Evolutionary conservation across 2,797 vertebrate genomes (phyloP).

Genomic region (Rhincodon typus): DNA sequence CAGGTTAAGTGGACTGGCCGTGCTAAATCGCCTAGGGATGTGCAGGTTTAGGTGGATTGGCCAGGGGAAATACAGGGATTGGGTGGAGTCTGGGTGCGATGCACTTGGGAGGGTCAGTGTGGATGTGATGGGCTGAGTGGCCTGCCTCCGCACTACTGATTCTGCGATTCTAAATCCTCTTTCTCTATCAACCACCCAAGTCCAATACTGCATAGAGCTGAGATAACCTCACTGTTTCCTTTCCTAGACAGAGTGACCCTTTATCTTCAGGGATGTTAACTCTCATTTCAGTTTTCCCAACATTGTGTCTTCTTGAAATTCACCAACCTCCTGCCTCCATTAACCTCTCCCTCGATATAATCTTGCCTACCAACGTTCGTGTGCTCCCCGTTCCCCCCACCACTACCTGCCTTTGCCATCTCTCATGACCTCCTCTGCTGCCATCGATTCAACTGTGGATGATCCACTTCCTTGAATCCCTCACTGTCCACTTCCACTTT

Average conservation of each 20-base stretch:
- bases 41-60: too few species aligned
- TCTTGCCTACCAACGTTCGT: background rate
- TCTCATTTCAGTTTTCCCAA: background rate
- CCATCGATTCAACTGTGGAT: background rate
- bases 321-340: background rate
- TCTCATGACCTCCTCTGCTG: background rate
- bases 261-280: background rate
- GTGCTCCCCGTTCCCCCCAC: too few species aligned
- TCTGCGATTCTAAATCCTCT: background rate
- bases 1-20: too few species aligned
- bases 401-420: background rate
- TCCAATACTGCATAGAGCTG: too few species aligned
- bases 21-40: too few species aligned
- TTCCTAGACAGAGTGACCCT: background rate
- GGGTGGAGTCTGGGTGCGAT: too few species aligned
- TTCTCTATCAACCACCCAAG: background rate
- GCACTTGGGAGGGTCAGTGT: too few species aligned
- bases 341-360: background rate
- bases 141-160: too few species aligned
- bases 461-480: background rate
- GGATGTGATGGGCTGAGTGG: too few species aligned
- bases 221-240: background rate
- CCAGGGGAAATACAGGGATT: too few species aligned
- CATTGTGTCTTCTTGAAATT: background rate
- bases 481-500: background rate